Percentiles rank a stretch among this genome's conserved stretches.
Evolutionary conservation across 2,113 vertebrate species (phyloP).

Genomic region (Misgurnus mizolepis): DNA sequence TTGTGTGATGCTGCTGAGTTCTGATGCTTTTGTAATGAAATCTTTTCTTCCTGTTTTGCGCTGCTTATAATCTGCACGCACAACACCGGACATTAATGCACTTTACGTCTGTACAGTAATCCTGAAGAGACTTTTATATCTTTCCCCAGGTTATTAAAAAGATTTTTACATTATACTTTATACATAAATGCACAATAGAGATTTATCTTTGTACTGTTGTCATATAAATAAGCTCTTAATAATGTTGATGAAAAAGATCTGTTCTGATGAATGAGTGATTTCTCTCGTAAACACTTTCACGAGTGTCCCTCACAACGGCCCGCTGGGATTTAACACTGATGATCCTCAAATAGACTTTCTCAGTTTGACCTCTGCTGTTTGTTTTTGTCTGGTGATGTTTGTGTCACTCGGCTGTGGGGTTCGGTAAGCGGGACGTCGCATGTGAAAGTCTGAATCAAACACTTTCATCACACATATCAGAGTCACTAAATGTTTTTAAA

Average conservation of each 20-base stretch:
- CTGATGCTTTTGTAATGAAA: constrained; percentile 41
- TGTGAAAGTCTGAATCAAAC: constrained; percentile 65
- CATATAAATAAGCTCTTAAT: constrained; percentile 11
- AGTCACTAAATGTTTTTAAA: too few relatives aligned
- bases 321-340: background rate
- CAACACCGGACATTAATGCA: constrained; percentile 63
- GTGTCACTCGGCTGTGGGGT: constrained; percentile 81
- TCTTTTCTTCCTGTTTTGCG: constrained; percentile 56
- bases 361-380: constrained; percentile 81
- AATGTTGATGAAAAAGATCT: too few relatives aligned
- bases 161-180: constrained; percentile 72
- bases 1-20: constrained; percentile 50
- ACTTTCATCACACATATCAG: too few relatives aligned
- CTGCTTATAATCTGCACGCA: constrained; percentile 63
- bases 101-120: constrained; percentile 74
- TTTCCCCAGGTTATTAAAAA: constrained; percentile 63
- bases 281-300: background rate
- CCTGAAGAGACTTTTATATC: constrained; percentile 64
- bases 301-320: background rate
- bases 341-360: constrained; percentile 56
- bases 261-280: too few relatives aligned
- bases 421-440: constrained; percentile 81
- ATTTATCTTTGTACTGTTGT: constrained; percentile 54
- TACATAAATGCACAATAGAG: constrained; percentile 62
- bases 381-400: constrained; percentile 80